Conservation (phyloP, 92 coral and sea anemone species). For the Epizoanthus ramosus region DNA sequence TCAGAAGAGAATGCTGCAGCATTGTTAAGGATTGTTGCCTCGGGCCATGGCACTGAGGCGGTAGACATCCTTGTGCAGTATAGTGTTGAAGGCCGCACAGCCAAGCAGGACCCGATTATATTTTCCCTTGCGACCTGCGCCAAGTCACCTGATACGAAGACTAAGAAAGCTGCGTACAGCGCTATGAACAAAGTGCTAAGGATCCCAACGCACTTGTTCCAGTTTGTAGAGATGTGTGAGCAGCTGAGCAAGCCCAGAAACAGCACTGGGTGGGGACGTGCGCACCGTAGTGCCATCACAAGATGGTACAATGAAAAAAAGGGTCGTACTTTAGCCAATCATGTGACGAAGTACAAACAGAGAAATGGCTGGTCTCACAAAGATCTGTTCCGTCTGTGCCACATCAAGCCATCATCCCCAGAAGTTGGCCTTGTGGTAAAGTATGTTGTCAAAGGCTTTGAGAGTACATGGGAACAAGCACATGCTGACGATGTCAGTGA, state of each 20-base stretch:
- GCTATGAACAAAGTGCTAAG: slow-evolving; percentile 64
- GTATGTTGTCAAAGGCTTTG: slow-evolving; percentile 72
- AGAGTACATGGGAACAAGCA: slow-evolving; percentile 67
- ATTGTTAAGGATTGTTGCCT: slow-evolving; percentile 60
- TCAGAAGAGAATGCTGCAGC: slow-evolving; percentile 75
- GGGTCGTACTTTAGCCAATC: slow-evolving; percentile 61
- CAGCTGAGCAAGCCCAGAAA: slow-evolving; percentile 58
- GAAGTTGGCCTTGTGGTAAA: slow-evolving; percentile 57
- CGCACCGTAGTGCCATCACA: slow-evolving; percentile 85
- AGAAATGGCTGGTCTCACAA: slow-evolving; percentile 89
- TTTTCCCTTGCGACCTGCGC: slow-evolving; percentile 82
- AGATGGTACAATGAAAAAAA: slow-evolving; percentile 81
- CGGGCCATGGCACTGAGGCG: slow-evolving; percentile 77
- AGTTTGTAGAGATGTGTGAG: slow-evolving; percentile 75
- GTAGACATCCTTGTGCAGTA: slow-evolving; percentile 67
- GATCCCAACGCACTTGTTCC: slow-evolving; percentile 85
- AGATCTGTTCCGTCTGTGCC: slow-evolving; percentile 79
- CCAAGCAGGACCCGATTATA: slow-evolving; percentile 85
- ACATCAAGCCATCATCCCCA: slow-evolving; percentile 62
- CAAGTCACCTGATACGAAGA: slow-evolving; percentile 59
- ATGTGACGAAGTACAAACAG: slow-evolving; percentile 86
- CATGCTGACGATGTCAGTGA: slow-evolving; percentile 61
- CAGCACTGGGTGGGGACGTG: slow-evolving; percentile 87
- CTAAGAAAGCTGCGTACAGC: slow-evolving; percentile 80
- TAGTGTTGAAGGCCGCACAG: slow-evolving; percentile 84